phyloP scores from a whole-genome alignment of 2,888 invertebrate species.

The Morpho achilles region DNA sequence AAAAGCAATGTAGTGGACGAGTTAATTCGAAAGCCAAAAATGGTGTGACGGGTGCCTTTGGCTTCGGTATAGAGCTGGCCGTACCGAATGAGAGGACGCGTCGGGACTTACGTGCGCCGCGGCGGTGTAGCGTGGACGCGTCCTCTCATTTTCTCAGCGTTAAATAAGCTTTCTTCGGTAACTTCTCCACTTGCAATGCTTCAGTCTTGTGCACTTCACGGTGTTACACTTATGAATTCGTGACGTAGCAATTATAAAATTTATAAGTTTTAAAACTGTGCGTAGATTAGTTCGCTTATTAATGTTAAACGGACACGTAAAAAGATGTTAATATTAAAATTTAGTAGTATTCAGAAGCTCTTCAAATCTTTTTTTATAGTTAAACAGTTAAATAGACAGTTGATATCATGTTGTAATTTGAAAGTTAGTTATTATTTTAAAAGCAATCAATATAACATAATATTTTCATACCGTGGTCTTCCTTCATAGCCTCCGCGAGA shows the following conservation, averaged over 20 bases:
- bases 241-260: slow-evolving; percentile 12
- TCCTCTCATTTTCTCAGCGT: slow-evolving; percentile 32
- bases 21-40: slow-evolving; percentile 36
- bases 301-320: too few species aligned
- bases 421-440: too few species aligned
- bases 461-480: slow-evolving; percentile 71
- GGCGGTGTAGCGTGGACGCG: slow-evolving; percentile 24
- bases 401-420: too few species aligned
- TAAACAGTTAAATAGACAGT: too few species aligned
- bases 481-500: slow-evolving; percentile 96
- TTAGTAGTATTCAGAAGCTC: too few species aligned
- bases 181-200: slow-evolving; percentile 43
- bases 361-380: too few species aligned
- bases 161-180: slow-evolving; percentile 45
- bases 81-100: slow-evolving; percentile 44
- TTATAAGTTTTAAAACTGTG: too few species aligned
- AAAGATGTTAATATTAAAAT: too few species aligned
- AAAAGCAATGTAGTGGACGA: slow-evolving; percentile 37
- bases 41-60: slow-evolving; percentile 67
- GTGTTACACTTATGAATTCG: slow-evolving; percentile 16
- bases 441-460: too few species aligned
- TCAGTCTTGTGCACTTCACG: slow-evolving; percentile 41
- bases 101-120: slow-evolving; percentile 26
- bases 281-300: too few species aligned
- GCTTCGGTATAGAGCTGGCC: slow-evolving; percentile 54